phyloP scores from a whole-genome alignment of 2,888 invertebrate genomes.

The Drosophila borborema region DNA sequence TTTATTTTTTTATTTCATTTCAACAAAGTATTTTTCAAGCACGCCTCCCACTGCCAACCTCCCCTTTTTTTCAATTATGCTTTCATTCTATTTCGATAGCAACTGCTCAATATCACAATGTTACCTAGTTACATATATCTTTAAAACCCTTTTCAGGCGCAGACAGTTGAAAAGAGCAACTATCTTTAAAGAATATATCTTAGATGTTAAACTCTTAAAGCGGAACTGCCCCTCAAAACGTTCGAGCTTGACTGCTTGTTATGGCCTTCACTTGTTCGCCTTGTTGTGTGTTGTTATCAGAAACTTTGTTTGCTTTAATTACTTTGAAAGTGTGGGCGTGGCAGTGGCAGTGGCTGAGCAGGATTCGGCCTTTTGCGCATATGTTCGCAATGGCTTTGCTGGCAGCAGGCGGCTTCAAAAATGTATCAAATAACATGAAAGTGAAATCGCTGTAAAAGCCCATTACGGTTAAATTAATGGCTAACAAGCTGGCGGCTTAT shows the following conservation, averaged over 20 bases:
- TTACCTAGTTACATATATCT: conserved; percentile 1
- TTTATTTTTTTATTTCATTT: not conserved
- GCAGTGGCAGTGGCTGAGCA: conserved; percentile 52
- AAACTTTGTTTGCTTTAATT: conserved; percentile 71
- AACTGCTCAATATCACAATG: not conserved
- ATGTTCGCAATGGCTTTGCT: conserved; percentile 66
- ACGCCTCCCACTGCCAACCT: not conserved
- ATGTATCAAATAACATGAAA: conserved; percentile 76
- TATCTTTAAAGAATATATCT: conserved; percentile 18
- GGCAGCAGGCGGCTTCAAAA: conserved; percentile 45
- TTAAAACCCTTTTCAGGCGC: not conserved
- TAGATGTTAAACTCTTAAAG: conserved; percentile 15
- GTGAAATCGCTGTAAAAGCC: conserved; percentile 68
- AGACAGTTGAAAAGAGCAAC: conserved; percentile 2
- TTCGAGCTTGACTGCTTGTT: conserved; percentile 57
- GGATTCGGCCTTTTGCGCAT: conserved; percentile 59
- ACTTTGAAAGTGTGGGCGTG: conserved; percentile 53
- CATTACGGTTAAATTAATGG: conserved; percentile 76
- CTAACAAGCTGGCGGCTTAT: conserved; percentile 33
- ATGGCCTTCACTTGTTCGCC: conserved; percentile 36
- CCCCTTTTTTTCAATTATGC: not conserved
- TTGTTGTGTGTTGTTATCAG: conserved; percentile 58
- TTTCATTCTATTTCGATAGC: not conserved
- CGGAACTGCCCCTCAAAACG: not conserved
- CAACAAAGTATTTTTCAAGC: not conserved